These are phyloP conservation scores for Chironomus striatipennis DNA, from an alignment of 1,140 invertebrate species.

Conservation along the genomic window DNA sequence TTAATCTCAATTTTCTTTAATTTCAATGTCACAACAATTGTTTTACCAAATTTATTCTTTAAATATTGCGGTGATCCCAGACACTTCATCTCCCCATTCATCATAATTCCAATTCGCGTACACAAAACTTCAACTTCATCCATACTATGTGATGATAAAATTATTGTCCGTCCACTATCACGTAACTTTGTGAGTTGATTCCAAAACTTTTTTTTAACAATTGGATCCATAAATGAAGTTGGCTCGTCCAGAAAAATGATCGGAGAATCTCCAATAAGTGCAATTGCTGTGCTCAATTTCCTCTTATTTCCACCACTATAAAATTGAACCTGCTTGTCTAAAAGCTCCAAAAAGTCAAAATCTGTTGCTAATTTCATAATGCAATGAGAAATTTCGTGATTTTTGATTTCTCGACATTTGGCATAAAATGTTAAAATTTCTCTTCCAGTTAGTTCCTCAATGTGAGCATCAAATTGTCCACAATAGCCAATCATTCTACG, in stretches of 20 bases:
- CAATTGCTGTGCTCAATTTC: constrained; percentile 88
- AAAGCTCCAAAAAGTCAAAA: constrained; percentile 41
- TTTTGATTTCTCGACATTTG: constrained; percentile 59
- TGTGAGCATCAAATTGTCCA: constrained; percentile 75
- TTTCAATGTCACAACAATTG: constrained; percentile 40
- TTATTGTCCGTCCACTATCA: constrained; percentile 56
- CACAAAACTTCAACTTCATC: constrained; percentile 84
- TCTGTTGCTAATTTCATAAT: constrained; percentile 39
- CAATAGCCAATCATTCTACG: constrained; percentile 65
- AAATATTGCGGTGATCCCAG: constrained; percentile 58
- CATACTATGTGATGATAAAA: constrained; percentile 76
- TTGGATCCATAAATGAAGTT: constrained; percentile 75
- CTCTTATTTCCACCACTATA: constrained; percentile 91
- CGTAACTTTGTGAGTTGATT: constrained; percentile 54
- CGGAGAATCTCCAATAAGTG: constrained; percentile 78
- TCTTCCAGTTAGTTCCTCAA: constrained; percentile 67
- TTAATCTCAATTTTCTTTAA: background rate
- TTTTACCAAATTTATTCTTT: constrained; percentile 51
- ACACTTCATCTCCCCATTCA: constrained; percentile 68
- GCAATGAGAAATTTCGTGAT: constrained; percentile 39
- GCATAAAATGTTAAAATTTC: constrained; percentile 70
- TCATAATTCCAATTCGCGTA: constrained; percentile 78
- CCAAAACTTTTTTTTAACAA: constrained; percentile 71
- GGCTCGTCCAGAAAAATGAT: constrained; percentile 84
- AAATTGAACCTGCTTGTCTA: constrained; percentile 46